phyloP scores from a whole-genome alignment of 2,113 vertebrate genomes.

The Jaculus jaculus region DNA sequence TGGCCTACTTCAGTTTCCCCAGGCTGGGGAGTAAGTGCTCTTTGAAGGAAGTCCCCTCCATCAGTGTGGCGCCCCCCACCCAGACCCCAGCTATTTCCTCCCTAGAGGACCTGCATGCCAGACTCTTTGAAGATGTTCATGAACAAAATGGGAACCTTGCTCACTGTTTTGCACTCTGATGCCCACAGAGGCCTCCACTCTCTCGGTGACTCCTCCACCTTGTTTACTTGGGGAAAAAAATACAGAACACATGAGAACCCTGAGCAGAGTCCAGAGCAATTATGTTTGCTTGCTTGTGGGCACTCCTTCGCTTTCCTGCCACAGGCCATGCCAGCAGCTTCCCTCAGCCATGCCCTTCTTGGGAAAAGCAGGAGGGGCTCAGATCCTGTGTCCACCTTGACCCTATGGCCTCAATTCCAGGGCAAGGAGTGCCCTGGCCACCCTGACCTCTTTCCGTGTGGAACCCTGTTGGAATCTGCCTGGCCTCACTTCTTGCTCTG shows the following conservation, averaged over 20 bases:
- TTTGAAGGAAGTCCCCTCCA: background rate
- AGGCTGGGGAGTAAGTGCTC: no score
- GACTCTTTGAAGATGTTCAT: background rate
- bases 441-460: background rate
- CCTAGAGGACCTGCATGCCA: fast-evolving
- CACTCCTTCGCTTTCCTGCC: fast-evolving
- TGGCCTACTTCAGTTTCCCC: background rate
- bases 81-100: background rate
- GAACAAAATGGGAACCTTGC: no score
- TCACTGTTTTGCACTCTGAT: background rate
- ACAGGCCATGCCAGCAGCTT: background rate
- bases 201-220: background rate
- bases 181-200: background rate
- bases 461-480: background rate
- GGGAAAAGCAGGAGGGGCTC: background rate
- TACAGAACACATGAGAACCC: background rate
- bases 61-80: background rate
- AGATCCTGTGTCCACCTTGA: background rate
- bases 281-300: background rate
- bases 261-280: background rate
- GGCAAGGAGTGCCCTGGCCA: background rate
- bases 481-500: background rate
- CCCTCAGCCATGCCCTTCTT: background rate
- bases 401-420: background rate
- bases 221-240: background rate